Evolutionary conservation across 2,888 invertebrate genomes (phyloP), one percentile per base, ranked within the genome.

Genomic region (Caenorhabditis sulstoni): DNA sequence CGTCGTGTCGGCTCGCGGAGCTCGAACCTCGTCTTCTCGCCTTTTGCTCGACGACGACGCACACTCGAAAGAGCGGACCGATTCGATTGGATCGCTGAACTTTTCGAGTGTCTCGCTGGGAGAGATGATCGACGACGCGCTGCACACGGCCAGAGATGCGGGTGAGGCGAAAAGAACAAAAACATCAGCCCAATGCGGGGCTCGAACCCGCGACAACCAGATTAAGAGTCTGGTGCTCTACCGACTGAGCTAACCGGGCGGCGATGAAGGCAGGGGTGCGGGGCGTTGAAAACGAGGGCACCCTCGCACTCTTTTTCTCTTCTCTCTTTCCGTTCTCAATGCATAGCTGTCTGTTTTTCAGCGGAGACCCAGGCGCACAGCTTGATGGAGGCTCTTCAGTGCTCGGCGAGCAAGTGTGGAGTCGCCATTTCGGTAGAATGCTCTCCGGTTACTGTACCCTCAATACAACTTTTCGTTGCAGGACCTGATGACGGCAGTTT

Each of bases 181-280:
- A 39, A 45, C 53, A 44, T 73, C 77, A 85, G 86, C 86, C 85
- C 86, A 82, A 86, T 86, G 86, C 86, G 87, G 87, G 87, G 87
- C 87, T 87, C 86, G 86, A 87, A 87, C 86, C 87, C 87, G 86
- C 86, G 87, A 86, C 86, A 86, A 82, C 87, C 86, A 87, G 87
- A 87, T 87, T 87, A 87, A 87, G 87, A 87, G 87, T 87, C 86
- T 87, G 87, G 87, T 87, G 87, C 87, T 87, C 87, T 87, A 87
- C 87, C 86, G 86, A 87, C 87, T 87, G 86, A 87, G 87, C 87
- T 87, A 87, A 87, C 87, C 86, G 86, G 86, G 83, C 86, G 66
- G 70, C 67, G 39, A 57, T 16, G 18, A 22, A 20, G 35, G 18
- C 39, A 8, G 55, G 23, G 20, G 16, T 5, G 14, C n/a, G 45